Conservation (phyloP, 2,888 invertebrate genomes). For the Operophtera brumata region DNA sequence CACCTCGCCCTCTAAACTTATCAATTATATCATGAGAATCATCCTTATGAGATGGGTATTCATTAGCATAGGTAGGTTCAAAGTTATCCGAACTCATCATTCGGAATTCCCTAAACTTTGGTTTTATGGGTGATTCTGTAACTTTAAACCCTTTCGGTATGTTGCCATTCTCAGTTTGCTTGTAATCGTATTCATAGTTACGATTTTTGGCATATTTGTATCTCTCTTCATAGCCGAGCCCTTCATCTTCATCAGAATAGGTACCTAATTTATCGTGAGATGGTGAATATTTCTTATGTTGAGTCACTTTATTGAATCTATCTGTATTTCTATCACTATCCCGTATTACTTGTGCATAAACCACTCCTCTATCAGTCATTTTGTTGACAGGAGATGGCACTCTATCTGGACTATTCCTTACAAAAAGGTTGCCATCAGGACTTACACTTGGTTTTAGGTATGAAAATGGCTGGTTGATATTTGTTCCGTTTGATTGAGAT, state of each 20-base stretch:
- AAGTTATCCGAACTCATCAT: constrained; percentile 75
- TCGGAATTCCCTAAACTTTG: constrained; percentile 82
- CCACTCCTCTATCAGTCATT: constrained; percentile 82
- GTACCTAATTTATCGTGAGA: constrained; percentile 74
- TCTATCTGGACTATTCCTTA: constrained; percentile 72
- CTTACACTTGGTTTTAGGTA: constrained; percentile 84
- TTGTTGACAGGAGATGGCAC: constrained; percentile 69
- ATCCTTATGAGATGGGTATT: constrained; percentile 56
- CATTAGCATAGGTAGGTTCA: constrained; percentile 75
- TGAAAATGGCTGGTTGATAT: constrained; percentile 90
- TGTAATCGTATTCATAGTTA: constrained; percentile 70
- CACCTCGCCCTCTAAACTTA: constrained; percentile 81
- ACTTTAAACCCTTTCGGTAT: constrained; percentile 68
- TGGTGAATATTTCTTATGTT: constrained; percentile 76
- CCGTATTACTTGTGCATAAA: constrained; percentile 88
- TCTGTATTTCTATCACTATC: constrained; percentile 56
- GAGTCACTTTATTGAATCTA: constrained; percentile 63
- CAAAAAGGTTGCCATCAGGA: constrained; percentile 72
- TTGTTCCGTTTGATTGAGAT: constrained; percentile 82
- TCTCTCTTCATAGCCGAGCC: constrained; percentile 86
- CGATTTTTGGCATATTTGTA: constrained; percentile 61
- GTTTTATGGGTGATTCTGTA: constrained; percentile 82
- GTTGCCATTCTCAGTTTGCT: constrained; percentile 72
- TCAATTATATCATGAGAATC: constrained; percentile 61
- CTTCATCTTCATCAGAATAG: constrained; percentile 89